phyloP scores from a whole-genome alignment of 2,113 vertebrate genomes.

The Carassius gibelio region DNA sequence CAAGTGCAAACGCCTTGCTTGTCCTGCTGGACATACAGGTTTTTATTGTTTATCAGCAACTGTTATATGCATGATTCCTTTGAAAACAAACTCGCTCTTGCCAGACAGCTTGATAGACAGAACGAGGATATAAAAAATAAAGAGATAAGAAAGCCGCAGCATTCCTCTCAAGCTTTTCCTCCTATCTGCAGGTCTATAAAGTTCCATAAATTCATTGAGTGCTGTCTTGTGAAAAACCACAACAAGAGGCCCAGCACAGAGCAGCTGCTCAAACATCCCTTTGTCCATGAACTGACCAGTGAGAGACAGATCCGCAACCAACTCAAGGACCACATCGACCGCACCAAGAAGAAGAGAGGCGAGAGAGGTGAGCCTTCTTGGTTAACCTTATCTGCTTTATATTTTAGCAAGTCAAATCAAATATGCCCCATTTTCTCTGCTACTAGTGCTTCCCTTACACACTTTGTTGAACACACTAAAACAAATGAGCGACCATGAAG shows the following conservation, averaged over 20 bases:
- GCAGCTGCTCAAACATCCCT: slow-evolving; percentile 90
- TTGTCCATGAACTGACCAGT: slow-evolving; percentile 89
- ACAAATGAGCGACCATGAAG: background rate
- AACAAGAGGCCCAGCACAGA: slow-evolving; percentile 88
- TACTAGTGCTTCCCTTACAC: background rate
- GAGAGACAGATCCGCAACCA: slow-evolving; percentile 95
- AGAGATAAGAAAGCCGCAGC: background rate
- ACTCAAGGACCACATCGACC: slow-evolving; percentile 98
- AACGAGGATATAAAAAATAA: background rate
- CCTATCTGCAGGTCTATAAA: slow-evolving; percentile 86
- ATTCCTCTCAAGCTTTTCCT: background rate
- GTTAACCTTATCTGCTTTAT: no score
- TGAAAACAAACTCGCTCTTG: background rate
- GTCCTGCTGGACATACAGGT: background rate
- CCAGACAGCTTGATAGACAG: background rate
- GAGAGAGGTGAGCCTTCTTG: slow-evolving; percentile 83
- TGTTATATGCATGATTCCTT: background rate
- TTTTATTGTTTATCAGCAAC: background rate
- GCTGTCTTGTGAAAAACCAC: slow-evolving; percentile 93
- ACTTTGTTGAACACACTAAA: background rate
- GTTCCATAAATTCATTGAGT: slow-evolving; percentile 95
- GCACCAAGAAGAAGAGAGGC: slow-evolving; percentile 94
- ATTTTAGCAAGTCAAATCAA: background rate
- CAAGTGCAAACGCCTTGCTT: background rate
- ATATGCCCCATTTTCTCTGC: background rate